A percentile compares a stretch with the other conserved stretches of the same genome.
Evolutionary conservation across 2,888 invertebrate species (phyloP).

Genomic region (Drosophila incognita): DNA sequence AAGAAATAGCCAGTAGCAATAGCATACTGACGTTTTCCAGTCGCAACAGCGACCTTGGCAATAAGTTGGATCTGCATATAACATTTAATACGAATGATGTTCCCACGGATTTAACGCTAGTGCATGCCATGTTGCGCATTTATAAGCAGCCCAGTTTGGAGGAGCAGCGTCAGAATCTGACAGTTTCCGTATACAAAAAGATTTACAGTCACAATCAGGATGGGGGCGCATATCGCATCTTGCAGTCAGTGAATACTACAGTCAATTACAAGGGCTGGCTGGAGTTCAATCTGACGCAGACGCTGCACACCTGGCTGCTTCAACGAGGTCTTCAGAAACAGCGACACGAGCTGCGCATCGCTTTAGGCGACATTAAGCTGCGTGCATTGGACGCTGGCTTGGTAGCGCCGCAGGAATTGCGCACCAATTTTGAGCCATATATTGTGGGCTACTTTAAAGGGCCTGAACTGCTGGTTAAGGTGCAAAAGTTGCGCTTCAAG

Average conservation of each 20-base stretch:
- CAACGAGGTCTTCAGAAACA: slow-evolving; percentile 41
- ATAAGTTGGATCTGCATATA: slow-evolving; percentile 83
- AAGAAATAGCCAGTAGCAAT: slow-evolving; percentile 94
- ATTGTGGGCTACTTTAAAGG: slow-evolving; percentile 94
- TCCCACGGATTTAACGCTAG: slow-evolving; percentile 90
- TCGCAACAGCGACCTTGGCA: slow-evolving; percentile 21
- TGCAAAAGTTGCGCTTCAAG: slow-evolving; percentile 83
- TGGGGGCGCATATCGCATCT: slow-evolving; percentile 87
- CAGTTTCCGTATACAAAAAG: slow-evolving; percentile 74
- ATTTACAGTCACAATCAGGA: slow-evolving; percentile 49
- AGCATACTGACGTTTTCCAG: slow-evolving; percentile 97
- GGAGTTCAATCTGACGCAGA: slow-evolving; percentile 92
- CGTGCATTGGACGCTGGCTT: slow-evolving; percentile 90
- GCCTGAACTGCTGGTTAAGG: slow-evolving; percentile 87
- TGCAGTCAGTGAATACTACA: slow-evolving; percentile 90
- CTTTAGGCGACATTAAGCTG: slow-evolving; percentile 85
- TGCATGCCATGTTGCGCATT: slow-evolving; percentile 93
- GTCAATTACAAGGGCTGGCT: slow-evolving; percentile 93
- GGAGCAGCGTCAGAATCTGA: slow-evolving; percentile 49
- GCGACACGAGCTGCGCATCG: slow-evolving; percentile 71
- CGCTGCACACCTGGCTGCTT: slow-evolving; percentile 90
- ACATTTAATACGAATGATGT: slow-evolving; percentile 97
- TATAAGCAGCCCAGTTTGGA: slow-evolving; percentile 86
- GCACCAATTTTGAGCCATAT: slow-evolving; percentile 92
- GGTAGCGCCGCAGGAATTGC: slow-evolving; percentile 86